phyloP scores from a whole-genome alignment of 2,888 invertebrate genomes.

The Aspidiotus destructor region DNA sequence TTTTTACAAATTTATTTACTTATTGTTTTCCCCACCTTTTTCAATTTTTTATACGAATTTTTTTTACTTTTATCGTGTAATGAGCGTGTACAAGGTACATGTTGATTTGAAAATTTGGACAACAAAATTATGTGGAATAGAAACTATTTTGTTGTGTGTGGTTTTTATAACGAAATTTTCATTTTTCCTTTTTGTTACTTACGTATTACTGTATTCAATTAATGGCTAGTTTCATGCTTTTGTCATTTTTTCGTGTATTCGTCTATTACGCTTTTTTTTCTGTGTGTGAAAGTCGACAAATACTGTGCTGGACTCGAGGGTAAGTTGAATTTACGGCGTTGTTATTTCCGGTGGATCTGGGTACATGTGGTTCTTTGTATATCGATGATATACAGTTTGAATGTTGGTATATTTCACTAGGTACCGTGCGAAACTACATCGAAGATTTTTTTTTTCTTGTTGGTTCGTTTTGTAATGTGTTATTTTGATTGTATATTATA shows the following conservation, averaged over 20 bases:
- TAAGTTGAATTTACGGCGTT: not conserved
- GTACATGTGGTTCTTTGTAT: not conserved
- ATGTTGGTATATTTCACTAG: not conserved
- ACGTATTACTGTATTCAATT: no score
- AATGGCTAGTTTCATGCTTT: not conserved
- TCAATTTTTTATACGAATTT: no score
- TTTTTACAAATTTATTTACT: not conserved
- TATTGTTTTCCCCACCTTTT: no score
- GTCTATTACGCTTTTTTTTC: not conserved
- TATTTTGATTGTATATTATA: not conserved
- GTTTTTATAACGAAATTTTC: not conserved
- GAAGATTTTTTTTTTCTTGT: not conserved
- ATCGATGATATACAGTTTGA: not conserved
- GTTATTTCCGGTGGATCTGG: no score
- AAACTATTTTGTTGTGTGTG: no score
- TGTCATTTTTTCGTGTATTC: not conserved
- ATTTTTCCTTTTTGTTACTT: not conserved
- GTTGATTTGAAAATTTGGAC: no score
- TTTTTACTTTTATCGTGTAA: no score
- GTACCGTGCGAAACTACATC: not conserved
- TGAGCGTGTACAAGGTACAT: no score
- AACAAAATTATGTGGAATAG: no score
- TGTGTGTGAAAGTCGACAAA: no score
- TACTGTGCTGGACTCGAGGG: no score
- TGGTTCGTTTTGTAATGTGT: not conserved